Conservation (phyloP, 2,797 vertebrate species). For the Lindbergichthys nudifrons region DNA sequence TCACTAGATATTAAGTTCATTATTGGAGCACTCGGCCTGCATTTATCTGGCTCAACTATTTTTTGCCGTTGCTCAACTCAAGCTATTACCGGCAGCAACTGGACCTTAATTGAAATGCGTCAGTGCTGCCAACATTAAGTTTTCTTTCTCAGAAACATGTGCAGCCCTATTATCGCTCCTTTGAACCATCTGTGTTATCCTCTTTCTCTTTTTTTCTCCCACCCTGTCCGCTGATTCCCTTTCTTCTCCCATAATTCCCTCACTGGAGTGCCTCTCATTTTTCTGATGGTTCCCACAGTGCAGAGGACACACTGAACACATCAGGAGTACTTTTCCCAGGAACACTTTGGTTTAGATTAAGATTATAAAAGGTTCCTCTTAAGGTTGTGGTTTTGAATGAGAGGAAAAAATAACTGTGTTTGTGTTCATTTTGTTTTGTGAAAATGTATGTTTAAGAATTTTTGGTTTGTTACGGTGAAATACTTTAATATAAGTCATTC, state of each 20-base stretch:
- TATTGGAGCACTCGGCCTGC: constrained; percentile 5
- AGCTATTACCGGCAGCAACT: neutral
- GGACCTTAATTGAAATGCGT: constrained; percentile 20
- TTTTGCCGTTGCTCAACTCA: neutral
- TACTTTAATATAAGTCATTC: no score
- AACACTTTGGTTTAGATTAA: neutral
- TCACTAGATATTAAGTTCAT: neutral
- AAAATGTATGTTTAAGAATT: no score
- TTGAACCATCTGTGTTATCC: constrained; percentile 8
- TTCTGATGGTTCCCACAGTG: constrained; percentile 67
- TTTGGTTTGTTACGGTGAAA: no score
- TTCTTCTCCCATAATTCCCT: constrained; percentile 53
- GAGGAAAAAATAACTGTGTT: no score
- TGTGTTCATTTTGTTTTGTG: no score
- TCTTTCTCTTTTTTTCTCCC: neutral
- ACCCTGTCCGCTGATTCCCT: constrained; percentile 21
- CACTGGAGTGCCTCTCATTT: constrained; percentile 46
- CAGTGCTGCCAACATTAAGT: neutral
- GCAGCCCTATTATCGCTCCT: neutral
- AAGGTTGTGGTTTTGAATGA: no score
- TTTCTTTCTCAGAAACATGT: constrained; percentile 11
- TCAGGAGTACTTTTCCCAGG: constrained; percentile 4
- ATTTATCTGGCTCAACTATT: neutral
- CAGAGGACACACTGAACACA: constrained; percentile 18
- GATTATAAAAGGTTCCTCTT: neutral